Base-by-base conservation (phyloP, 2,797 vertebrate genomes). In the Galago senegalensis region DNA sequence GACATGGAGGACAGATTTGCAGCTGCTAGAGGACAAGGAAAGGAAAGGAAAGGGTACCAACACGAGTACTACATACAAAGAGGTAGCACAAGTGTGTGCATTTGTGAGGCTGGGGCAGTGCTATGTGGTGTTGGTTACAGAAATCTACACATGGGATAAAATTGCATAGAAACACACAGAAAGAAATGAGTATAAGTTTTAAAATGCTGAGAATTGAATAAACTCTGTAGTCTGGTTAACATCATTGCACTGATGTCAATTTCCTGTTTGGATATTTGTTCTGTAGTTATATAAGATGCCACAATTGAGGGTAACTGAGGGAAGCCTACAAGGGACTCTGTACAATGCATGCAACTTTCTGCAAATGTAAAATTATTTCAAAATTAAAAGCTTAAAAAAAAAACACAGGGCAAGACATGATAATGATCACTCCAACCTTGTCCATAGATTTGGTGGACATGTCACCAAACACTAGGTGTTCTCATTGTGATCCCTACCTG, bases 311-410 rank as follows among this genome's bases (percentile, higher is more conserved):
- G 27, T 72, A 43, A 46, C 65, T 70, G 40, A 46, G 79, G 56
- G 40, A 90, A 16, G n/a, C 63, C 60, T 69, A 37, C 3, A 11
- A 80, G 40, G 16, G 11, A 60, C 13, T 60, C 46, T 43, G 13
- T 73, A 80, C n/a, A 87, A 49, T 86, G 80, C 83, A 76, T 81
- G 20, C 49, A 93, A 53, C 58, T 63, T 88, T 40, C 23, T 61
- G 46, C 34, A 43, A 63, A 46, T 79, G 65, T 75, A n/a, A 20
- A 85, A 79, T 83, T 83, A 31, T 61, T 87, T 96, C 20, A 89
- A 87, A 91, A 93, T 69, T 14, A 56, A 95, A 93, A 31, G n/a
- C 63, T 92, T 73, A 43, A 76, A 37, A 2, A 4, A 53, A 82
- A 76, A 80, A 53, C 31, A 84, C 21, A n/a, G 25, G 46, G 13